A percentile compares a stretch with the other conserved stretches of the same genome.
phyloP scores from a whole-genome alignment of 2,888 invertebrate genomes.

The Disparrhopalites patrizii region DNA sequence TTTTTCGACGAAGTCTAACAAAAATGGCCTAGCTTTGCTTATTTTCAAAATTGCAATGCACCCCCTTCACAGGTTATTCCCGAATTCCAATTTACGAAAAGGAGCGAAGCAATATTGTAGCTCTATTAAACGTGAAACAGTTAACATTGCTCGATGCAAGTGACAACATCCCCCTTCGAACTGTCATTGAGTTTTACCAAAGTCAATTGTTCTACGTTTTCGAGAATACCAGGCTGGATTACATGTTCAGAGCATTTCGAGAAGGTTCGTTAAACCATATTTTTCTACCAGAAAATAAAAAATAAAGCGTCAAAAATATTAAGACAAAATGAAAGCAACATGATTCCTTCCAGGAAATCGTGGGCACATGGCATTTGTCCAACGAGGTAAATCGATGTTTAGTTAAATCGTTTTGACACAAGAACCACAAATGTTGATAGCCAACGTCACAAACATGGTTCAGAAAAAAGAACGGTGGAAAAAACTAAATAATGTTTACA shows the following conservation, averaged over 20 bases:
- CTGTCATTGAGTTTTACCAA: constrained; percentile 93
- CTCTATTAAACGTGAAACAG: constrained; percentile 97
- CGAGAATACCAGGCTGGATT: constrained; percentile 89
- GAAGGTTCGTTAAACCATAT: no score
- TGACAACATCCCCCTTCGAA: constrained; percentile 91
- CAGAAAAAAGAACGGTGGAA: not conserved
- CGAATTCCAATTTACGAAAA: constrained; percentile 88
- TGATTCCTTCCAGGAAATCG: constrained; percentile 60
- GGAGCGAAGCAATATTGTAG: constrained; percentile 78
- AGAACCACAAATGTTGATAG: not conserved
- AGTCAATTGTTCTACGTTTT: constrained; percentile 95
- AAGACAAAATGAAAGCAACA: no score
- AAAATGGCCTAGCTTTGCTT: no score
- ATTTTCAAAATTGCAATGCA: no score
- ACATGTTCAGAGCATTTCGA: constrained; percentile 96
- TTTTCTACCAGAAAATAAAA: no score
- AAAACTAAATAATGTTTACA: not conserved
- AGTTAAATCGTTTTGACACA: not conserved
- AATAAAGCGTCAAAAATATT: no score
- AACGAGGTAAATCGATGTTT: constrained; percentile 55
- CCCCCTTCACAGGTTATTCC: constrained; percentile 68
- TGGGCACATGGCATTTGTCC: constrained; percentile 94
- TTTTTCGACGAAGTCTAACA: no score
- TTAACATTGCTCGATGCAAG: constrained; percentile 97
- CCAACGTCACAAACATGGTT: not conserved